These are phyloP conservation scores for Astyanax mexicanus DNA, from an alignment of 2,797 vertebrate species.

Conservation along the genomic window DNA sequence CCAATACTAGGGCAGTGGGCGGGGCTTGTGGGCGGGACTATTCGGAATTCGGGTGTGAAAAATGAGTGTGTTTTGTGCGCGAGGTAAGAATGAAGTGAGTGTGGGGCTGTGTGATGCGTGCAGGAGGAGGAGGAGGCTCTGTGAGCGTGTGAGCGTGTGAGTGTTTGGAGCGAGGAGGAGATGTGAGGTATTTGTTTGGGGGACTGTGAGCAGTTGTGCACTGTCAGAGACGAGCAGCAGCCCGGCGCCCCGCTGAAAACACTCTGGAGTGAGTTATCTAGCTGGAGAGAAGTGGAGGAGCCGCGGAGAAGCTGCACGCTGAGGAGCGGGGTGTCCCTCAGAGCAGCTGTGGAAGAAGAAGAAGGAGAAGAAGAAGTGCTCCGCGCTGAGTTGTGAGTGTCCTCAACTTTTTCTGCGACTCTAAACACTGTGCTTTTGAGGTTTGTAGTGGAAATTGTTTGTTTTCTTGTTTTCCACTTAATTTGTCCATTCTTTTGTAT, in stretches of 20 bases:
- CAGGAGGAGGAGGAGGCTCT: background rate
- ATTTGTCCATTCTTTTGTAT: too few species aligned
- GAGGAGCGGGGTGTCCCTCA: background rate
- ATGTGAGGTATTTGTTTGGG: background rate
- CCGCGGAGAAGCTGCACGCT: background rate
- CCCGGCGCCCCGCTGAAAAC: background rate
- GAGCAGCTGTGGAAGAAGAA: background rate
- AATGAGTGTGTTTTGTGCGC: background rate
- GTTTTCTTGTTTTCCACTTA: background rate
- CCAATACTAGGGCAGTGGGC: background rate
- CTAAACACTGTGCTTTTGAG: background rate
- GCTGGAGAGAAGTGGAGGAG: background rate
- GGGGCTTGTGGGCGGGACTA: conserved; percentile 1
- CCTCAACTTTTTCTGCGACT: conserved; percentile 24
- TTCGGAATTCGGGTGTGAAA: background rate
- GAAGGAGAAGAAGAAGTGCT: too few species aligned
- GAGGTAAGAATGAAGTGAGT: conserved; percentile 1
- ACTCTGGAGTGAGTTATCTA: too few species aligned
- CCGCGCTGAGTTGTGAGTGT: conserved; percentile 28
- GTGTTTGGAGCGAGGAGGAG: background rate
- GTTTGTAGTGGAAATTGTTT: background rate
- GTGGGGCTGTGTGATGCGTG: background rate
- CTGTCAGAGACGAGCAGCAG: background rate
- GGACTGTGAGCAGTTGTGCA: background rate
- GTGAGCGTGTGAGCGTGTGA: background rate